Evolutionary conservation across 2,888 invertebrate species (phyloP).

Genomic region (Caenorhabditis afra): DNA sequence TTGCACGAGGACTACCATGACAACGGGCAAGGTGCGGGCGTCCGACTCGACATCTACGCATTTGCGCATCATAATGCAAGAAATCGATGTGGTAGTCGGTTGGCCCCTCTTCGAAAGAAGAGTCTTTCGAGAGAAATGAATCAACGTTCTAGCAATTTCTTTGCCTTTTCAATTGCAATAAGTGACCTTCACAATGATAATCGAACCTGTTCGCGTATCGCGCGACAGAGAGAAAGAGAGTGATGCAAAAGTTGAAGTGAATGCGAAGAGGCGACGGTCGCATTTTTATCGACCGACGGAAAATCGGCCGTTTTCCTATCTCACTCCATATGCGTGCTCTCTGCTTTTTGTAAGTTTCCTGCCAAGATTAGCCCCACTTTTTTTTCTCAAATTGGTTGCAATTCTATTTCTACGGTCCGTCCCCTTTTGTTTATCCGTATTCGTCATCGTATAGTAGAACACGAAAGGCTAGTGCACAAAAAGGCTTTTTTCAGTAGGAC

Average conservation of each 20-base stretch:
- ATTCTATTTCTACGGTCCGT: no score
- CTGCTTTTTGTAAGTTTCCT: neutral
- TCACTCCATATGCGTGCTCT: neutral
- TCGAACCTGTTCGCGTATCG: neutral
- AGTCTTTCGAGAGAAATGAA: no score
- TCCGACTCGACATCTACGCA: neutral
- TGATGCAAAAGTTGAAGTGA: neutral
- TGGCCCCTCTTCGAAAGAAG: no score
- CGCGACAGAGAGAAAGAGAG: neutral
- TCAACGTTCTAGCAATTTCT: no score
- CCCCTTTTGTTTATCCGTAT: neutral
- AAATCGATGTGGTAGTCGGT: no score
- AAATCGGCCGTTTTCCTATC: no score
- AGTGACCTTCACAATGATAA: constrained; percentile 4
- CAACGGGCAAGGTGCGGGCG: neutral
- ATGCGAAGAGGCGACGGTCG: neutral
- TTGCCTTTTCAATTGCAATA: neutral
- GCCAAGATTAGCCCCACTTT: constrained; percentile 4
- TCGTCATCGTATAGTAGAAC: constrained; percentile 6
- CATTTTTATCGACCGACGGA: no score
- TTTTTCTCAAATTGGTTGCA: neutral
- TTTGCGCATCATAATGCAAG: no score
- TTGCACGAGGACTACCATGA: neutral
- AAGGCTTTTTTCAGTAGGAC: no score
- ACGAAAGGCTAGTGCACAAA: neutral